Conservation (phyloP, 2,888 invertebrate species). For the Spicauda simplicius region DNA sequence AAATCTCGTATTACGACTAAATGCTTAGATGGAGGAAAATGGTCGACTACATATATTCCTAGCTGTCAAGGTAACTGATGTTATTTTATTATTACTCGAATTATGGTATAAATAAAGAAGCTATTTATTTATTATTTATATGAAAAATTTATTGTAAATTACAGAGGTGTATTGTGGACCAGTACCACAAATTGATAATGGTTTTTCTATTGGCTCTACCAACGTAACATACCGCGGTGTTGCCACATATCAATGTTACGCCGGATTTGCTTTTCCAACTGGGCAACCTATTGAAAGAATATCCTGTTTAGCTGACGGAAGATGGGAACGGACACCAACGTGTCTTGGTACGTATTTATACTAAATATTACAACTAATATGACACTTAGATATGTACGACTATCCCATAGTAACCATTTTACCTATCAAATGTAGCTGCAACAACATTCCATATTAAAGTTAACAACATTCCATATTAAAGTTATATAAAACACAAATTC, state of each 20-base stretch:
- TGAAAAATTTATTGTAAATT: too few relatives aligned
- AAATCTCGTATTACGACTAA: slow-evolving; percentile 92
- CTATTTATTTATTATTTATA: neutral
- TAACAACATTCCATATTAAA: too few relatives aligned
- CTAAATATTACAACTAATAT: slow-evolving; percentile 19
- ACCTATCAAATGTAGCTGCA: too few relatives aligned
- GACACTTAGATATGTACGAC: too few relatives aligned
- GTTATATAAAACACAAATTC: too few relatives aligned
- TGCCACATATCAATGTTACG: slow-evolving; percentile 98
- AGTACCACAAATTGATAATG: slow-evolving; percentile 98
- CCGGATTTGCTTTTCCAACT: slow-evolving; percentile 96
- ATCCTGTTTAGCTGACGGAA: slow-evolving; percentile 94
- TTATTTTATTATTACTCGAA: too few relatives aligned
- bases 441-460: too few relatives aligned
- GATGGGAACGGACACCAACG: slow-evolving; percentile 96
- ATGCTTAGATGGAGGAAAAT: slow-evolving; percentile 95
- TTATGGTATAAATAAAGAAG: too few relatives aligned
- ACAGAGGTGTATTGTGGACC: slow-evolving; percentile 97
- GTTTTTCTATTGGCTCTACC: slow-evolving; percentile 97
- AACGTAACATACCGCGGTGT: slow-evolving; percentile 97
- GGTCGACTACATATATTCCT: slow-evolving; percentile 96
- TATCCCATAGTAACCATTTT: too few relatives aligned
- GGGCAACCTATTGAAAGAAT: slow-evolving; percentile 94
- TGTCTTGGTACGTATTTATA: slow-evolving; percentile 88
- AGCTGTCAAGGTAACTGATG: slow-evolving; percentile 91